A percentile compares a stretch with the other conserved stretches of the same genome.
Evolutionary conservation across 2,888 invertebrate species (phyloP).

Genomic region (Iphiclides podalirius): DNA sequence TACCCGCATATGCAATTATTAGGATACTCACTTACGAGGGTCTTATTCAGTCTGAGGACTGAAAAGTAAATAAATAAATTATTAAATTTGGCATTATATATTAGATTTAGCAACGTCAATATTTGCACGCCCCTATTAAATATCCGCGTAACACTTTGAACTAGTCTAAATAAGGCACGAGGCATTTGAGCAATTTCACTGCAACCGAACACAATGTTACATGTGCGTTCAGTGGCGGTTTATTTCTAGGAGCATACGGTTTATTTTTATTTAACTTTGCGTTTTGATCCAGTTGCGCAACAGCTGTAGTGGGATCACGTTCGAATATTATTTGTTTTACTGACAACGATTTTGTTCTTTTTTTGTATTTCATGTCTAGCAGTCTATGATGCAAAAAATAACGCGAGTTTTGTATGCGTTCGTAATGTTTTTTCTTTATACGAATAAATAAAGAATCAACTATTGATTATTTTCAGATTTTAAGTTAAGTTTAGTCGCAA

Average conservation of each 20-base stretch:
- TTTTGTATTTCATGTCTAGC: constrained; percentile 5
- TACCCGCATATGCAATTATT: too few relatives aligned
- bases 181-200: constrained; percentile 59
- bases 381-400: background rate
- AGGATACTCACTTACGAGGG: too few relatives aligned
- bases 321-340: constrained; percentile 61
- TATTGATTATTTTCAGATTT: too few relatives aligned
- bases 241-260: constrained; percentile 29
- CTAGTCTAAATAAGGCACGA: constrained; percentile 43
- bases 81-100: too few relatives aligned
- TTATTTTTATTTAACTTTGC: constrained; percentile 26
- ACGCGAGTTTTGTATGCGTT: background rate
- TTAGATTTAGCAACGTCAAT: constrained; percentile 19
- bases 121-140: constrained; percentile 37
- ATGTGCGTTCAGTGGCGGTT: constrained; percentile 26
- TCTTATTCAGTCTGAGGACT: too few relatives aligned
- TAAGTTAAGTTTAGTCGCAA: too few relatives aligned
- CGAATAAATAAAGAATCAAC: background rate
- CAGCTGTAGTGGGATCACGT: constrained; percentile 54
- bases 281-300: constrained; percentile 20
- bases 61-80: too few relatives aligned
- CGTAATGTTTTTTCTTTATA: background rate
- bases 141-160: constrained; percentile 45
- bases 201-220: constrained; percentile 40
- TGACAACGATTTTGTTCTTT: constrained; percentile 49